phyloP scores from a whole-genome alignment of 1,140 invertebrate genomes.

The Rhyacophila brunnea region DNA sequence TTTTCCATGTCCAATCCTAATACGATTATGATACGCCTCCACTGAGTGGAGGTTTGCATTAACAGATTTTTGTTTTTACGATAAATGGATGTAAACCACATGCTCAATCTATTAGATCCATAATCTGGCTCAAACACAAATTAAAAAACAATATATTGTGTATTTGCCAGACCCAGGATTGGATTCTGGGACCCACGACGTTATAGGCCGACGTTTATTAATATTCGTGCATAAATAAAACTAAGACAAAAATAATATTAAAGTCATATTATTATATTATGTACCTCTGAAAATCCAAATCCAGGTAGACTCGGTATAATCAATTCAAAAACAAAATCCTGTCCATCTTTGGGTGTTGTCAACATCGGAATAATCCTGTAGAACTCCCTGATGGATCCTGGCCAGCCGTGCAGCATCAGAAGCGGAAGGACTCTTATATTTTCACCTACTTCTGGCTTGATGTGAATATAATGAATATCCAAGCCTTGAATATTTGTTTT shows the following conservation, averaged over 20 bases:
- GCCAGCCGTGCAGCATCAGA: slow-evolving; percentile 80
- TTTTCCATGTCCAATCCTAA: too few species aligned
- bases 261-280: not conserved
- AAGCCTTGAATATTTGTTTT: slow-evolving; percentile 68
- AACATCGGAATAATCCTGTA: slow-evolving; percentile 73
- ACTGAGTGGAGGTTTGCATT: too few species aligned
- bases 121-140: not conserved
- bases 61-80: too few species aligned
- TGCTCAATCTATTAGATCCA: not conserved
- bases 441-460: slow-evolving; percentile 53
- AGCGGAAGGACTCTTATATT: slow-evolving; percentile 62
- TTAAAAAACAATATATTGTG: not conserved
- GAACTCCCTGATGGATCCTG: slow-evolving; percentile 78
- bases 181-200: too few species aligned
- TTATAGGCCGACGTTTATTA: not conserved
- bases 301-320: slow-evolving; percentile 73
- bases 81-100: too few species aligned
- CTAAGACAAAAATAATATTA: not conserved
- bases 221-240: not conserved
- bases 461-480: slow-evolving; percentile 66
- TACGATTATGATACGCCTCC: too few species aligned
- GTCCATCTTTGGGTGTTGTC: slow-evolving; percentile 54
- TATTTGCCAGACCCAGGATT: too few species aligned
- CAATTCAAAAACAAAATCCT: slow-evolving; percentile 77
- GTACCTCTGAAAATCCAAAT: slow-evolving; percentile 69